A percentile compares a stretch with the other conserved stretches of the same genome.
Conservation (phyloP, 2,888 invertebrate species). For the Coleophora deauratella region DNA sequence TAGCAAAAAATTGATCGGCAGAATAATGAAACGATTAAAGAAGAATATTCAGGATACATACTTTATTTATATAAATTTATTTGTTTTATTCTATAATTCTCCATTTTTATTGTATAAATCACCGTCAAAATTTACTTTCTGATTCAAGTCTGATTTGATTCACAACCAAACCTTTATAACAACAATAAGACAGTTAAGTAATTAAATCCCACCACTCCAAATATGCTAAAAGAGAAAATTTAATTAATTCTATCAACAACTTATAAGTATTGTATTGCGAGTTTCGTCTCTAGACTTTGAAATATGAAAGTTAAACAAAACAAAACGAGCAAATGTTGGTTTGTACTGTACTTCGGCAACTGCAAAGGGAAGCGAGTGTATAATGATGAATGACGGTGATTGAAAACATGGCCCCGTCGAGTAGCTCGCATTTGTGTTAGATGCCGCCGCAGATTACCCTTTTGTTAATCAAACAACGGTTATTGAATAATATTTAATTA, state of each 20-base stretch:
- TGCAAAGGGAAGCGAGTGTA: constrained; percentile 68
- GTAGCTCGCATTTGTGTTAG: constrained; percentile 64
- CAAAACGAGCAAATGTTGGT: constrained; percentile 46
- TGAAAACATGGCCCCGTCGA: constrained; percentile 63
- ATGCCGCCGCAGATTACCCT: constrained; percentile 70
- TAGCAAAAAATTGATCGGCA: constrained; percentile 50
- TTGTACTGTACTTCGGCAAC: constrained; percentile 47
- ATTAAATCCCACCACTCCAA: constrained; percentile 36
- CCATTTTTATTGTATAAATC: too few relatives aligned
- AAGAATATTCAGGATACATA: too few relatives aligned
- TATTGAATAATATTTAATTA: constrained; percentile 71
- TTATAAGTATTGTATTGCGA: constrained; percentile 49
- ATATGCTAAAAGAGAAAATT: constrained; percentile 36
- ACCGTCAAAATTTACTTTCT: too few relatives aligned
- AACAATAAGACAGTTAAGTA: constrained; percentile 4
- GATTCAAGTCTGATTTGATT: too few relatives aligned
- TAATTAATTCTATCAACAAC: constrained; percentile 46
- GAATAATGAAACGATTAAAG: too few relatives aligned
- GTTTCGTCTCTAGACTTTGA: constrained; percentile 46
- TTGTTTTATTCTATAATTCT: too few relatives aligned
- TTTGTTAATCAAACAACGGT: constrained; percentile 70
- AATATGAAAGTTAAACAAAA: constrained; percentile 71
- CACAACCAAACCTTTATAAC: too few relatives aligned
- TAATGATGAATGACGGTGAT: constrained; percentile 71
- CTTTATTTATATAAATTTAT: too few relatives aligned